phyloP scores from a whole-genome alignment of 1,140 invertebrate genomes.

The Procambarus virginalis region DNA sequence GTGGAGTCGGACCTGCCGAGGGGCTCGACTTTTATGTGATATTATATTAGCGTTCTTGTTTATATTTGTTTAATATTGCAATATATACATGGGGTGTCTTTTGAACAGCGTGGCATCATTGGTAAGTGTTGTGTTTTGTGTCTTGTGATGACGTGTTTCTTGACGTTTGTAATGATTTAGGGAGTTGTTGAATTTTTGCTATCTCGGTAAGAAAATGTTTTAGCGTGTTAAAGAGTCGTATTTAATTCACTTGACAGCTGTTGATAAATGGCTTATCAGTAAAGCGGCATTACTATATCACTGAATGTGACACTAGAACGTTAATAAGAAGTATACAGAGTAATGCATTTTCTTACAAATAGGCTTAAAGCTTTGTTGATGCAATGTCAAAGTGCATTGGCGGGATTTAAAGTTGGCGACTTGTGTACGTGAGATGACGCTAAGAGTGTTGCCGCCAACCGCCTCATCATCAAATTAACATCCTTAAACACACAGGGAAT shows the following conservation, averaged over 20 bases:
- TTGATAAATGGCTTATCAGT: neutral
- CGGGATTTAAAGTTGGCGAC: conserved; percentile 33
- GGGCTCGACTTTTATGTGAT: neutral
- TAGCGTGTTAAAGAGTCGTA: neutral
- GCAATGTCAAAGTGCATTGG: conserved; percentile 31
- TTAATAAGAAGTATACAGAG: no score
- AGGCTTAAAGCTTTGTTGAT: conserved; percentile 18
- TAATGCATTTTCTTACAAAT: no score
- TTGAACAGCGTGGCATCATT: neutral
- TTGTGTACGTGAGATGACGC: conserved; percentile 37
- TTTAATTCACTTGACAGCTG: neutral
- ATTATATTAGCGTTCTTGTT: conserved; percentile 19
- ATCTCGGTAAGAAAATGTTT: neutral
- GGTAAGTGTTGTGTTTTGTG: neutral
- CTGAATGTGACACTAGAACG: no score
- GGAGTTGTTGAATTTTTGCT: neutral
- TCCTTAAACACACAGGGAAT: neutral
- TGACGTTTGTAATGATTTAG: neutral
- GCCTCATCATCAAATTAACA: neutral
- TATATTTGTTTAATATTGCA: neutral
- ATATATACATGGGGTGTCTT: neutral
- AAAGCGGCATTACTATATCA: no score
- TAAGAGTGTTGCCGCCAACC: neutral
- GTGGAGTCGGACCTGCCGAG: conserved; percentile 42
- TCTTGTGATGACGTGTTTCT: no score